These are phyloP conservation scores for Zoanthus sociatus DNA, from an alignment of 92 coral and sea anemone genomes.

Conservation along the genomic window DNA sequence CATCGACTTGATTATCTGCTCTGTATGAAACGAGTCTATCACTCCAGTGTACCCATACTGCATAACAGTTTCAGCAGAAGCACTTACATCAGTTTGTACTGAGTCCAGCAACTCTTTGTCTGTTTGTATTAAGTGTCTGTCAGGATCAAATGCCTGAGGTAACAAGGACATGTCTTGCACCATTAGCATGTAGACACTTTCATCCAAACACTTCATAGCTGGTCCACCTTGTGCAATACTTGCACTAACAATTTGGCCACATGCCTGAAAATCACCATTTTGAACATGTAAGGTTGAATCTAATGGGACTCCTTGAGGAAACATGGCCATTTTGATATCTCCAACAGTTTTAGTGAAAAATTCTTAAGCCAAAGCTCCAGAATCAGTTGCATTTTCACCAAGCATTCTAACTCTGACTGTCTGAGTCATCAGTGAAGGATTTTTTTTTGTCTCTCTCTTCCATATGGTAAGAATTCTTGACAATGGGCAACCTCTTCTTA, in stretches of 20 bases:
- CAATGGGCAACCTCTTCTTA: neutral
- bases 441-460: neutral
- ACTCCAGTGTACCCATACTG: slow-evolving; percentile 80
- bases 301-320: slow-evolving; percentile 64
- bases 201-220: slow-evolving; percentile 61
- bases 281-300: slow-evolving; percentile 67
- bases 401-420: neutral
- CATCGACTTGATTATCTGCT: slow-evolving; percentile 66
- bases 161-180: slow-evolving; percentile 55
- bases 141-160: neutral
- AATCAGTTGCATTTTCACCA: neutral
- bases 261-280: slow-evolving; percentile 54
- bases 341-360: neutral
- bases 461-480: neutral
- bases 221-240: slow-evolving; percentile 75
- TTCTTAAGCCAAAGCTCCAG: neutral
- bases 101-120: slow-evolving; percentile 51
- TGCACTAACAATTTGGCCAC: slow-evolving; percentile 65
- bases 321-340: slow-evolving; percentile 2
- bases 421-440: neutral
- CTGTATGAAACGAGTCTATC: slow-evolving; percentile 49
- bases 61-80: slow-evolving; percentile 52
- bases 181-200: slow-evolving; percentile 65
- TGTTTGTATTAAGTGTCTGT: slow-evolving; percentile 53
- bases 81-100: slow-evolving; percentile 55